Percentiles rank a stretch among this genome's conserved stretches.
Conservation (phyloP, 2,888 invertebrate genomes). For the Alentia gelatinosa region DNA sequence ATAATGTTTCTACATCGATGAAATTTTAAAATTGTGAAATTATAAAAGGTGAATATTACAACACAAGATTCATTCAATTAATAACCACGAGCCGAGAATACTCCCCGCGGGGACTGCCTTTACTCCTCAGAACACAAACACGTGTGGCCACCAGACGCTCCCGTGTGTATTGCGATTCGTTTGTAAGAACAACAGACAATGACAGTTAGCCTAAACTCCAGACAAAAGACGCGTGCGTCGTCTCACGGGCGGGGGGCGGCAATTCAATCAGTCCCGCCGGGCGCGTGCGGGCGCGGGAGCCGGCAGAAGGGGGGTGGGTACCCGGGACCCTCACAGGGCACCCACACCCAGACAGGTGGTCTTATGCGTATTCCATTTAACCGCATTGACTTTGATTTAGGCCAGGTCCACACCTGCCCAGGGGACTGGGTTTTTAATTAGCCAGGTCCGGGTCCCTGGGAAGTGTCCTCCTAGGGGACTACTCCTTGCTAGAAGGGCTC, state of each 20-base stretch:
- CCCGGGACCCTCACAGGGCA: neutral
- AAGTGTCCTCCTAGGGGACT: neutral
- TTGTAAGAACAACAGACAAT: neutral
- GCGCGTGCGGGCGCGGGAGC: too few species aligned
- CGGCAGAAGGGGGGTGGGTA: neutral
- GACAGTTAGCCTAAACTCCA: neutral
- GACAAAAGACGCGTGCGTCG: neutral
- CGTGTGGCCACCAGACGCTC: neutral
- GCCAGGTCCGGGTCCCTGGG: neutral
- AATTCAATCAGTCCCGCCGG: neutral
- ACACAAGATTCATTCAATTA: too few species aligned
- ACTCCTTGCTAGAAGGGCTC: neutral
- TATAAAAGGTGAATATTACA: too few species aligned
- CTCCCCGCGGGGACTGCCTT: too few species aligned
- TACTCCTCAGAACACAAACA: neutral
- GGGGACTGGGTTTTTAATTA: neutral
- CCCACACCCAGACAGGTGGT: neutral
- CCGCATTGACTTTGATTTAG: neutral
- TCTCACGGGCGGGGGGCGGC: neutral
- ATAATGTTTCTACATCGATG: neutral
- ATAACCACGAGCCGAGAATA: too few species aligned
- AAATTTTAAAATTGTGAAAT: too few species aligned
- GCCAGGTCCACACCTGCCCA: neutral
- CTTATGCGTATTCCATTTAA: neutral
- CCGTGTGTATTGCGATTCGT: neutral